Percentiles rank a stretch among this genome's conserved stretches.
These are phyloP conservation scores for Liasis olivaceus DNA, from an alignment of 2,797 vertebrate genomes.

Conservation along the genomic window DNA sequence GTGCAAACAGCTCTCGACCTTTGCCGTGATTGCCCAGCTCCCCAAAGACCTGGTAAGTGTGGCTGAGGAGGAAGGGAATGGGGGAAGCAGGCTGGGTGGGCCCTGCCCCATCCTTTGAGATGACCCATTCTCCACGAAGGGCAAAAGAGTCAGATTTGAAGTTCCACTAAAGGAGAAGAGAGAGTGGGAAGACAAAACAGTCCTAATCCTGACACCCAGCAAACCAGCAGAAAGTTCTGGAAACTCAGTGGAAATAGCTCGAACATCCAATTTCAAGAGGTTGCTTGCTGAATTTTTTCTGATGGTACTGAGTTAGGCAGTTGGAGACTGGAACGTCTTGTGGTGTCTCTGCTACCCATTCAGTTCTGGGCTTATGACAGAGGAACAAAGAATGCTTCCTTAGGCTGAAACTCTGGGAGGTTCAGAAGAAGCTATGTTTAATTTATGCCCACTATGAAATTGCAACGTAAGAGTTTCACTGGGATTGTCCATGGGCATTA, in stretches of 20 bases:
- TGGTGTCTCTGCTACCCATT: neutral
- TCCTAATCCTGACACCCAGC: neutral
- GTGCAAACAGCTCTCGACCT: conserved; percentile 95
- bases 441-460: neutral
- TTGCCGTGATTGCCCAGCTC: conserved; percentile 93
- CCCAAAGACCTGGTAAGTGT: conserved; percentile 93
- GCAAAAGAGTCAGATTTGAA: neutral
- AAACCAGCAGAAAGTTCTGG: neutral
- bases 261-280: neutral
- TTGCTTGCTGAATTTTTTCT: neutral
- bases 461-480: neutral
- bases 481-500: neutral
- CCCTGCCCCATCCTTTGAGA: neutral
- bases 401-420: neutral
- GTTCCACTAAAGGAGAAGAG: neutral
- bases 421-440: neutral
- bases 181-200: too few species aligned
- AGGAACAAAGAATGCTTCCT: neutral
- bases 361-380: too few species aligned
- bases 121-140: neutral
- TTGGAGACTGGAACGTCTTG: neutral
- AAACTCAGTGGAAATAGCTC: too few species aligned
- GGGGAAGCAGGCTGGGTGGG: neutral
- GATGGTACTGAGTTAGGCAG: neutral
- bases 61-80: neutral